A percentile compares a stretch with the other conserved stretches of the same genome.
phyloP scores from a whole-genome alignment of 2,113 vertebrate genomes.

The Ciconia maguari region DNA sequence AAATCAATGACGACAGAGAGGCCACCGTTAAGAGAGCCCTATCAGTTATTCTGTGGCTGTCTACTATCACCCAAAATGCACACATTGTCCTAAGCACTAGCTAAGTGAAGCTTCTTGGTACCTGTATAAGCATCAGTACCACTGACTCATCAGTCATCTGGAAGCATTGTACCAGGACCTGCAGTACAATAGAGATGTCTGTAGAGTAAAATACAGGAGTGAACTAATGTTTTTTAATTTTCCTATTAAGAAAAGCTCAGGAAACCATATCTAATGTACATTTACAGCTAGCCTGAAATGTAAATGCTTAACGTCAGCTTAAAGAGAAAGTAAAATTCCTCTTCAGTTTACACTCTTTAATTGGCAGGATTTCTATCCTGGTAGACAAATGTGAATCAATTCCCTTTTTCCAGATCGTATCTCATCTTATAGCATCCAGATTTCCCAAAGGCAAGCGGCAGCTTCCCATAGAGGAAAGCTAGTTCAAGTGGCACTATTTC shows the following conservation, averaged over 20 bases:
- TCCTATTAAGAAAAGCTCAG: background rate
- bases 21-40: background rate
- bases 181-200: background rate
- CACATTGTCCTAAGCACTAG: background rate
- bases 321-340: background rate
- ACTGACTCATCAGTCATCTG: background rate
- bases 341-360: background rate
- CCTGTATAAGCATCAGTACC: background rate
- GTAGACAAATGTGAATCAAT: background rate
- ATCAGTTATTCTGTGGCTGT: background rate
- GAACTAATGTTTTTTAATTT: background rate
- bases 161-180: background rate
- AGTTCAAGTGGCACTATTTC: background rate
- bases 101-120: background rate
- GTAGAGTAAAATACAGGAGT: background rate
- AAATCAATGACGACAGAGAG: background rate
- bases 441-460: background rate
- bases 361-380: background rate
- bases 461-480: background rate
- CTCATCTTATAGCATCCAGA: background rate
- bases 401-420: background rate
- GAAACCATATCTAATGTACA: background rate
- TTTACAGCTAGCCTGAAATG: background rate
- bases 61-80: background rate
- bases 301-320: background rate